These are phyloP conservation scores for Pogoniulus pusillus DNA, from an alignment of 2,797 vertebrate species.

Conservation along the genomic window DNA sequence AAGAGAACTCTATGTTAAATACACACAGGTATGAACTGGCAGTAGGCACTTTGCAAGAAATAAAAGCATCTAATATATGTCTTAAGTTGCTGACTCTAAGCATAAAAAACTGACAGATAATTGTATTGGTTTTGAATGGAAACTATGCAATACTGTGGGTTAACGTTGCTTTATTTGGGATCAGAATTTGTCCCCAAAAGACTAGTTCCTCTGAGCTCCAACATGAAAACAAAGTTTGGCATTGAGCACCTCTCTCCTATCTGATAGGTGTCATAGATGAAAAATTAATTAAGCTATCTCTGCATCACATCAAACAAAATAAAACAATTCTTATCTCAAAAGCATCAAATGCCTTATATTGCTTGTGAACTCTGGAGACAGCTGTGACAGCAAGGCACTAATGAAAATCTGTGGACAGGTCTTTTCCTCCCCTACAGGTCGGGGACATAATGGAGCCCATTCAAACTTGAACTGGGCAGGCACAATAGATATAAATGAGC, in stretches of 20 bases:
- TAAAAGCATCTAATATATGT: not conserved
- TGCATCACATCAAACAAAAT: not conserved
- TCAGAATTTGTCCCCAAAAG: not conserved
- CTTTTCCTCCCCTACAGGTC: not conserved
- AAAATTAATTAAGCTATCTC: not conserved
- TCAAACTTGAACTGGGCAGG: not conserved
- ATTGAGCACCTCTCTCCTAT: not conserved
- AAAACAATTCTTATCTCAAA: not conserved
- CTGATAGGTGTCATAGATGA: not conserved
- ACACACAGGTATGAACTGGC: not conserved
- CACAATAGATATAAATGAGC: not conserved
- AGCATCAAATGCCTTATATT: not conserved
- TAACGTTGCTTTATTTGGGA: not conserved
- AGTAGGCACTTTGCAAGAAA: not conserved
- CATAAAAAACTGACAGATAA: not conserved
- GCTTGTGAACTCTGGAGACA: not conserved
- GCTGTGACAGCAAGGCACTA: not conserved
- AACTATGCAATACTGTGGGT: not conserved
- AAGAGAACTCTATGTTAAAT: not conserved
- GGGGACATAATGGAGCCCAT: not conserved
- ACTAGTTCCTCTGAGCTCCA: not conserved
- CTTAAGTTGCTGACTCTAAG: not conserved
- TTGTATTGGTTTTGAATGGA: not conserved
- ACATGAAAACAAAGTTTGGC: not conserved
- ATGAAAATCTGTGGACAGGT: not conserved